phyloP scores from a whole-genome alignment of 2,113 vertebrate species.

The Pyrgilauda ruficollis region DNA sequence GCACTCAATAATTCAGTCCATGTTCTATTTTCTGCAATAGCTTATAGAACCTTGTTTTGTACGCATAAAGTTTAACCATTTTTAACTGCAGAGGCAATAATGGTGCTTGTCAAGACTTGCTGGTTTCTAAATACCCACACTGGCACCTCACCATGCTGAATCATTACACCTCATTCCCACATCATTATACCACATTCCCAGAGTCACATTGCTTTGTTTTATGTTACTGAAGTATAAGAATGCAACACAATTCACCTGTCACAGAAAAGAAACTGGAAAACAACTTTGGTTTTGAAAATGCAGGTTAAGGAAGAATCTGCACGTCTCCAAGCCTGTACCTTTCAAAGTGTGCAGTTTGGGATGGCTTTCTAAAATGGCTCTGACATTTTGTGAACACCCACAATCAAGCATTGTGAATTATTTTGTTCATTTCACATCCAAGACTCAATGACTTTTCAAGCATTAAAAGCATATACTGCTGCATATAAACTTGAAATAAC shows the following conservation, averaged over 20 bases:
- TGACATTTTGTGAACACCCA: conserved; percentile 53
- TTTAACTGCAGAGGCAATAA: not conserved
- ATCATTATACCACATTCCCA: not conserved
- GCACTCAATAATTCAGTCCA: not conserved
- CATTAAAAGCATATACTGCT: conserved; percentile 38
- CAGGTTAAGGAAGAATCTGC: conserved; percentile 50
- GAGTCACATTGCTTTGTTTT: not conserved
- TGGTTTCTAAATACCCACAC: not conserved
- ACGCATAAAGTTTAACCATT: not conserved
- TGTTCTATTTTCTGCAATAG: not conserved
- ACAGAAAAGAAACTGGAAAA: conserved; percentile 57
- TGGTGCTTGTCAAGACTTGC: not conserved
- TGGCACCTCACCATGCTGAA: not conserved
- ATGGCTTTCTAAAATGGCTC: conserved; percentile 52
- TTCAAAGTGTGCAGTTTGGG: conserved; percentile 29
- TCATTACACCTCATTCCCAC: not conserved
- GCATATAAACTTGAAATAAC: conserved; percentile 49
- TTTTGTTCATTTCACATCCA: conserved; percentile 59
- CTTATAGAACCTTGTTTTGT: not conserved
- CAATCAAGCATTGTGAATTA: conserved; percentile 49
- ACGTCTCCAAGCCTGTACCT: conserved; percentile 21
- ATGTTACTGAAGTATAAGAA: conserved; percentile 29
- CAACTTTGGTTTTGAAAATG: conserved; percentile 45
- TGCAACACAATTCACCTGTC: conserved; percentile 36
- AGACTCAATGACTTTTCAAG: conserved; percentile 36